Evolutionary conservation across 2,797 vertebrate genomes (phyloP), one percentile per base, ranked within the genome.

Genomic region (Rhinoraja longicauda): DNA sequence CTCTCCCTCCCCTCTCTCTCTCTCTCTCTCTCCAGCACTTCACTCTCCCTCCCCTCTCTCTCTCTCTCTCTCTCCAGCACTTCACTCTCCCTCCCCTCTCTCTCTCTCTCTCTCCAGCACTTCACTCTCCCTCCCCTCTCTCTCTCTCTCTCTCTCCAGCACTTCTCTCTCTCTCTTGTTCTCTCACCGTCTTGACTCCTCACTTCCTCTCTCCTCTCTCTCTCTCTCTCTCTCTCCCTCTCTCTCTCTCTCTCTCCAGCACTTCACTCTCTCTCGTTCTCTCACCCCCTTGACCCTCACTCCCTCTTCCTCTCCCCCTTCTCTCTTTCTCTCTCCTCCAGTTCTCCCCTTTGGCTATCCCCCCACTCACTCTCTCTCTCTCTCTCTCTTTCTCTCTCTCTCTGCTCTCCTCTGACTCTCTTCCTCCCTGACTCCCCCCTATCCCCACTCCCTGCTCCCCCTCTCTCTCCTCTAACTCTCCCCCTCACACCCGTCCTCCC

Each of bases 321-420:
- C n/a, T n/a, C 13, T 15, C 62, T 15, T 62, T 4, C 62, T 3
- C 0, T 15, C 13, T 15, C 62, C 62, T 3, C 62, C n/a, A n/a
- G n/a, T n/a, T 15, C 62, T 29, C 62, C 13, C 62, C 62, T n/a
- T n/a, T n/a, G n/a, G n/a, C n/a, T n/a, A n/a, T n/a, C n/a, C n/a
- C n/a, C n/a, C n/a, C n/a, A 10, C 21, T 32, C 36, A 19, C 15
- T 1, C 0, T 15, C 32, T 36, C 10, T 21, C 15, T 2, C 4
- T 0, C 15, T 17, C 36, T 45, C 8, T 0, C 0, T 5, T 0
- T 0, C 2, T 45, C 2, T 9, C 1, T 21, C 9, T 3, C 9
- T 1, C 19, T 36, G 1, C 78, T 9, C 13, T 19, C 36, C 15
- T 1, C 3, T 24, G 1, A 3, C 4, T n/a, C n/a, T 6, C 36